Percentiles rank a stretch among this genome's conserved stretches.
Evolutionary conservation across 2,888 invertebrate genomes (phyloP).

Genomic region (Carabus problematicus): DNA sequence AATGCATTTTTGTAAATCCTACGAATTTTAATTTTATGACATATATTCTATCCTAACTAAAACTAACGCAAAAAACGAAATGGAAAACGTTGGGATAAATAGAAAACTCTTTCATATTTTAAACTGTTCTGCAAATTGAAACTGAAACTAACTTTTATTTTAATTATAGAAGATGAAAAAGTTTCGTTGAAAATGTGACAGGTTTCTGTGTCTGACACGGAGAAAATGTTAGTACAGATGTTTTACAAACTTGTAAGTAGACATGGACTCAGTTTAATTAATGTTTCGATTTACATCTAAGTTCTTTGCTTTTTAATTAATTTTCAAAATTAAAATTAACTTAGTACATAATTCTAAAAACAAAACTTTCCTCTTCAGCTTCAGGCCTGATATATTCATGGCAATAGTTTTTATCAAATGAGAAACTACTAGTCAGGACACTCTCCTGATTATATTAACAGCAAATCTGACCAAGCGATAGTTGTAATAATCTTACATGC

Average conservation of each 20-base stretch:
- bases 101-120: constrained; percentile 20
- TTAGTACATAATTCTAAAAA: too few species aligned
- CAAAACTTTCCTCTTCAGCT: too few species aligned
- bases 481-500: too few species aligned
- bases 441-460: too few species aligned
- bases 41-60: too few species aligned
- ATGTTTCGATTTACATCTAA: constrained; percentile 33
- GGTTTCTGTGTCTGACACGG: constrained; percentile 35
- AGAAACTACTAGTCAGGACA: too few species aligned
- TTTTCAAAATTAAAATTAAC: constrained; percentile 21
- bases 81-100: constrained; percentile 9
- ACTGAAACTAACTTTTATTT: constrained; percentile 38
- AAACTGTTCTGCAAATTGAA: constrained; percentile 32
- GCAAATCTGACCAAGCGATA: too few species aligned
- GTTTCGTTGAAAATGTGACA: constrained; percentile 33
- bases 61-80: not conserved
- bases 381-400: too few species aligned
- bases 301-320: constrained; percentile 34
- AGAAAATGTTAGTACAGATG: constrained; percentile 31
- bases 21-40: too few species aligned
- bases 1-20: too few species aligned
- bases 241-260: constrained; percentile 22
- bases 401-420: too few species aligned
- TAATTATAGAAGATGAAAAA: constrained; percentile 40
- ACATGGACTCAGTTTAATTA: constrained; percentile 29